Evolutionary conservation across 2,797 vertebrate species (phyloP), one percentile per base, ranked within the genome.

Genomic region (Amniataba percoides): DNA sequence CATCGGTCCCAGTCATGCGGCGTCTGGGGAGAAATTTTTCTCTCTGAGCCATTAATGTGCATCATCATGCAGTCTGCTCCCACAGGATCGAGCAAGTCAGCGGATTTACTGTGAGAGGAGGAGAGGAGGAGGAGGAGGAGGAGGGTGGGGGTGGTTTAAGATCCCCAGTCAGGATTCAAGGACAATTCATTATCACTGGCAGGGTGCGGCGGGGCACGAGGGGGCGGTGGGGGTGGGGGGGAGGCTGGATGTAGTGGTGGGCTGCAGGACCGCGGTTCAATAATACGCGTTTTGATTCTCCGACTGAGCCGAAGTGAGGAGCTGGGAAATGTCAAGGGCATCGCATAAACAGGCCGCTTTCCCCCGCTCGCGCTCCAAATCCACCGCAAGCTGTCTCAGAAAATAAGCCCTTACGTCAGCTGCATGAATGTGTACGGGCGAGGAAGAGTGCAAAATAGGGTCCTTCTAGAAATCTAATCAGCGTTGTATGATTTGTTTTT

Each of bases 301-400:
- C 49, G 68, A 69, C 79, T 77, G 80, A 69, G 71, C 74, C 58
- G 60, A 71, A 81, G 74, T 69, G 70, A 74, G 81, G 45, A 82
- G 74, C 67, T 13, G 42, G 60, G 73, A 89, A 91, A 92, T 89
- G 85, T 92, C 90, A 92, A 91, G 89, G 88, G 79, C 89, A 82
- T 83, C 14, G 53, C 69, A 83, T 70, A 77, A 86, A 81, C 82
- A 77, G 80, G 59, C 73, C 62, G 40, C 63, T 70, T 5, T 64
- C 61, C 49, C 49, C 65, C 27, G 40, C 70, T 52, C 55, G 18
- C 53, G 67, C 81, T 77, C 57, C 78, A 89, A 82, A 91, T 83
- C 85, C 85, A 77, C 81, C 62, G 81, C 85, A 78, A 83, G 71
- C 81, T 82, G 71, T 83, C 63, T 72, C 45, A 62, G 23, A 81